Evolutionary conservation across 2,888 invertebrate species (phyloP), one percentile per base, ranked within the genome.

Genomic region (Phasia obesa): DNA sequence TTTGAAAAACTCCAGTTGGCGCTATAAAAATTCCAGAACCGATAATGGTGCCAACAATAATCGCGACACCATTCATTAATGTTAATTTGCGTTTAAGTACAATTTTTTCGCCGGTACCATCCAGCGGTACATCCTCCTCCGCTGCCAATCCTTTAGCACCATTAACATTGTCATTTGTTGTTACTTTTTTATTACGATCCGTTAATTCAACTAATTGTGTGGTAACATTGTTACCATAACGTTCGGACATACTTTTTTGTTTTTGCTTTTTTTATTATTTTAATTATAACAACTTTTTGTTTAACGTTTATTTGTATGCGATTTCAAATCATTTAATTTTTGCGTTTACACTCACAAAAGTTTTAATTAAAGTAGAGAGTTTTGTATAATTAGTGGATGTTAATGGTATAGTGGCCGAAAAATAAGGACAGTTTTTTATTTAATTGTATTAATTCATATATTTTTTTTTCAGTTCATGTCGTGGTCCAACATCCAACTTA

Each of bases 21-120:
- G 97, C 95, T 86, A 98, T 95, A 91, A 98, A 98, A 87, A 98
- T 98, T 67, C 98, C 98, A 81, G 97, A 94, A 93, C 98, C 98
- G 85, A 97, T 96, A 87, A 97, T 97, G 35, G 95, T 95, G 47
- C 97, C 97, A 53, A 97, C 96, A 88, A 97, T 97, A 81, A 97
- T 94, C 31, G 96, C 95, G 27, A 97, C 96, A 86, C 97, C 97
- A 92, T 97, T 96, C 87, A 95, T 92, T 55, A 97, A 93, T 35
- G 97, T 97, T 87, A 97, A 95, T 92, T 96, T 96, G 81, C 97
- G 93, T 92, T 97, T 95, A 84, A 96, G 91, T 86, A 94, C 94
- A 86, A 95, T 93, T 92, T 94, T 94, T 74, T 92, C 93, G 17
- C 67, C 79, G 17, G 62, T 71, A 15, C 65, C 81, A 21, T 80